Conservation (phyloP, 2,888 invertebrate genomes). For the Mythimna lalbum region DNA sequence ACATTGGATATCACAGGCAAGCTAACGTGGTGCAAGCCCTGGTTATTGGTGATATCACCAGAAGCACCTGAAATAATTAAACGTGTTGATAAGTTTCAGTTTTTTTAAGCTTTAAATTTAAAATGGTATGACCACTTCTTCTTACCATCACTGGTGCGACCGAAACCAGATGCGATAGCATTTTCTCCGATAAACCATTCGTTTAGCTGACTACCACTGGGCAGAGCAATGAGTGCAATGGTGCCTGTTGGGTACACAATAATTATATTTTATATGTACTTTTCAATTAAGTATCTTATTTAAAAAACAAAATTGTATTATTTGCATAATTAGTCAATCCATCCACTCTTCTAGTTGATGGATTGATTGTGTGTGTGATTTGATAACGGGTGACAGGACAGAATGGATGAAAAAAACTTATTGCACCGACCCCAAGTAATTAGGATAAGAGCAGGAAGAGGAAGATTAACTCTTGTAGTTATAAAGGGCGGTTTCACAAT, state of each 20-base stretch:
- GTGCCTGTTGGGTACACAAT: conserved; percentile 52
- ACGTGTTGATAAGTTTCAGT: background rate
- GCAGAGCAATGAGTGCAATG: conserved; percentile 67
- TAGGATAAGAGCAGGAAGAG: too few species aligned
- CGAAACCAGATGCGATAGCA: conserved; percentile 78
- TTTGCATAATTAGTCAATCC: background rate
- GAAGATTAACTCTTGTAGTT: too few species aligned
- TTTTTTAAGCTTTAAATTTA: background rate
- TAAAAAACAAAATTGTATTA: background rate
- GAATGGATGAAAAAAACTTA: too few species aligned
- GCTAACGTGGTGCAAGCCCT: conserved; percentile 26
- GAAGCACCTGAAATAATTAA: conserved; percentile 13
- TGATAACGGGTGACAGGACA: too few species aligned
- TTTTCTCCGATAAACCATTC: conserved; percentile 67
- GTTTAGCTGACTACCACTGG: conserved; percentile 65
- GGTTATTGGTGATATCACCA: background rate
- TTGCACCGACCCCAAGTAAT: too few species aligned
- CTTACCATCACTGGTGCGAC: conserved; percentile 69
- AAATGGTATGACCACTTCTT: background rate
- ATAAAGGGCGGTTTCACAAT: too few species aligned
- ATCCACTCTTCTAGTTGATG: too few species aligned
- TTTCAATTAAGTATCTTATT: background rate
- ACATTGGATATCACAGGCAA: conserved; percentile 32
- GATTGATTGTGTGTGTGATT: too few species aligned
- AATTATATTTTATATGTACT: background rate